These are phyloP conservation scores for Nymphicus hollandicus DNA, from an alignment of 2,113 vertebrate species.

Conservation along the genomic window DNA sequence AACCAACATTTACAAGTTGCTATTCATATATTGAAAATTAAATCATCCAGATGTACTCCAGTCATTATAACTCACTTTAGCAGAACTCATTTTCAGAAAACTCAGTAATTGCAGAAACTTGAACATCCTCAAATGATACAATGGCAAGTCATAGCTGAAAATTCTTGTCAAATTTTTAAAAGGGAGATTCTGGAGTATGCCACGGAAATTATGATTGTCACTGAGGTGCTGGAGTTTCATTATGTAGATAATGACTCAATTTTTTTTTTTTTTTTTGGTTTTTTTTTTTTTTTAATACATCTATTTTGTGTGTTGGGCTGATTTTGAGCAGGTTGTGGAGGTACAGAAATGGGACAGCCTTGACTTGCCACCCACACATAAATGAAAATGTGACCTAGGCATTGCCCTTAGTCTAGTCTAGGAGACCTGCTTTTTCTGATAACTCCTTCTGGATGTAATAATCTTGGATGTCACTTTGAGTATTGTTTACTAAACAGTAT, in stretches of 20 bases:
- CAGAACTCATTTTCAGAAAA: neutral
- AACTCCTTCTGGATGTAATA: neutral
- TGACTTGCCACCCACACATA: neutral
- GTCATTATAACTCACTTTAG: neutral
- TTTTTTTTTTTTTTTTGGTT: neutral
- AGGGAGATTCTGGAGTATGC: neutral
- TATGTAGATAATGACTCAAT: neutral
- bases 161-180: neutral
- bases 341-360: neutral
- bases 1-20: neutral
- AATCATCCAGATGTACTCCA: neutral
- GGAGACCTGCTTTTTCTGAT: neutral
- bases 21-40: neutral
- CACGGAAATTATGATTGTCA: neutral
- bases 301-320: neutral
- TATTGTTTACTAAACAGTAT: neutral
- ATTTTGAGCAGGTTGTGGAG: neutral
- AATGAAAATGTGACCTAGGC: neutral
- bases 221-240: neutral
- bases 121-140: neutral
- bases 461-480: neutral
- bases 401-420: neutral
- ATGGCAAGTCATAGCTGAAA: neutral
- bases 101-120: neutral
- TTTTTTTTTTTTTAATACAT: neutral